These are phyloP conservation scores for Esox niger DNA, from an alignment of 2,113 vertebrate genomes.

Conservation along the genomic window DNA sequence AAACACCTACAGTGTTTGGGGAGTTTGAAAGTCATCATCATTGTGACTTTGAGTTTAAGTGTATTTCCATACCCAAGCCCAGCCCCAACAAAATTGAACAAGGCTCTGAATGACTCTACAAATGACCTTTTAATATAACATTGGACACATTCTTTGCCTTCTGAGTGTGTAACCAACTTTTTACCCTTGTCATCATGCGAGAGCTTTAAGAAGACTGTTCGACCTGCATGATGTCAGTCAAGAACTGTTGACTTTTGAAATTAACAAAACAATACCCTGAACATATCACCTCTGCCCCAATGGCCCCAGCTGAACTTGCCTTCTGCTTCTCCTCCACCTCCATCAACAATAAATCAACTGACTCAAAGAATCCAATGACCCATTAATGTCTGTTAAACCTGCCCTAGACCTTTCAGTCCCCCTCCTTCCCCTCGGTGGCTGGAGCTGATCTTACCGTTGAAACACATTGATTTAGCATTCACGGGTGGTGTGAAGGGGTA, in stretches of 20 bases:
- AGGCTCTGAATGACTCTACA: conserved; percentile 5
- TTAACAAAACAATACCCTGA: not conserved
- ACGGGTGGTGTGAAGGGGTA: conserved; percentile 21
- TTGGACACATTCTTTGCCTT: conserved; percentile 9
- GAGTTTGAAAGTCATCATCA: not conserved
- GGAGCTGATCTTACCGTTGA: conserved; percentile 34
- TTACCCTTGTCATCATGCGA: conserved; percentile 3
- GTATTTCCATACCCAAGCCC: not conserved
- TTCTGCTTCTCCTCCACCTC: conserved; percentile 27
- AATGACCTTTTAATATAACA: not conserved
- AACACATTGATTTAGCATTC: conserved; percentile 46
- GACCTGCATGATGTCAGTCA: conserved; percentile 10
- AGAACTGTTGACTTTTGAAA: conserved; percentile 14
- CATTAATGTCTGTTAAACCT: conserved; percentile 28
- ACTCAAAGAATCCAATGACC: conserved; percentile 31
- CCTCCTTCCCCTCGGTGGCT: conserved; percentile 7
- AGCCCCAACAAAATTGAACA: not conserved
- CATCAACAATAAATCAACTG: conserved; percentile 38
- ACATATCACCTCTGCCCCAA: not conserved
- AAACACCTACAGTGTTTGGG: not conserved
- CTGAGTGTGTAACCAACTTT: not conserved
- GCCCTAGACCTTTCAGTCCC: conserved; percentile 10
- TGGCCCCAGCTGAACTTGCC: not conserved
- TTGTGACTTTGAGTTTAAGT: not conserved
- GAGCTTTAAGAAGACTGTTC: conserved; percentile 6